Conservation (phyloP, 2,797 vertebrate species). For the Esox lucius region DNA sequence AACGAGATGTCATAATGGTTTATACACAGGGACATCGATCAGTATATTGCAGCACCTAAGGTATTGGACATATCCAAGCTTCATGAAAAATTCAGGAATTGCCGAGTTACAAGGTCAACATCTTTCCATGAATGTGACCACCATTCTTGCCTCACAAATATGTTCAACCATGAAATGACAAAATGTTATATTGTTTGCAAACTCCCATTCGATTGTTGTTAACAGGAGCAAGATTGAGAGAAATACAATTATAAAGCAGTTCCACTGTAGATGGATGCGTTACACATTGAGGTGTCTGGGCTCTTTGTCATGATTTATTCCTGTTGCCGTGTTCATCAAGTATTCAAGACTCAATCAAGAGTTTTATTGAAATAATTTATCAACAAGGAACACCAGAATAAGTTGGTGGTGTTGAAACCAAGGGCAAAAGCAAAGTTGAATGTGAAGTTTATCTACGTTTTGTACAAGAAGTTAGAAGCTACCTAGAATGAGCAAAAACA, state of each 20-base stretch:
- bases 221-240: background rate
- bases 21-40: background rate
- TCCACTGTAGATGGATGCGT: background rate
- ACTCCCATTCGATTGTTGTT: background rate
- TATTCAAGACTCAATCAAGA: background rate
- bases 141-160: background rate
- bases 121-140: background rate
- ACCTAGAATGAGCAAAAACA: background rate
- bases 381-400: background rate
- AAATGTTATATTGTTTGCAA: background rate
- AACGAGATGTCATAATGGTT: background rate
- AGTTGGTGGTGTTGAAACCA: background rate
- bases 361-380: background rate
- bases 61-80: background rate
- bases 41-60: background rate
- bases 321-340: background rate
- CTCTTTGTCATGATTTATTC: background rate
- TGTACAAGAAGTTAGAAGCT: background rate
- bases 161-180: background rate
- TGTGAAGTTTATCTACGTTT: background rate
- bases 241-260: background rate
- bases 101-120: background rate
- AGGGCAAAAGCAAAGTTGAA: background rate
- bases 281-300: background rate
- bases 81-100: background rate